Evolutionary conservation across 1,140 invertebrate genomes (phyloP).

Genomic region (silkworm (Bombyx mori)): ASM3026992v2 NC_085116.1:7553001-7553500

Average conservation of each 20-base stretch:
- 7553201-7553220: slow-evolving; percentile 90
- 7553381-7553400: slow-evolving; percentile 49
- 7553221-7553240: slow-evolving; percentile 93
- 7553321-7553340: slow-evolving; percentile 93
- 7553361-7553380: slow-evolving; percentile 62
- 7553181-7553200: slow-evolving; percentile 76
- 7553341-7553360: slow-evolving; percentile 79
- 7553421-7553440: slow-evolving; percentile 27
- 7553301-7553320: slow-evolving; percentile 94
- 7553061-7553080: slow-evolving; percentile 94
- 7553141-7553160: slow-evolving; percentile 85
- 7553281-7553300: slow-evolving; percentile 89
- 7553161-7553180: slow-evolving; percentile 74
- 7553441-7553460: background rate
- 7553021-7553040: slow-evolving; percentile 83
- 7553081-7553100: slow-evolving; percentile 93
- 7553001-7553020: slow-evolving; percentile 81
- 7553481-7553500: no score
- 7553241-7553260: slow-evolving; percentile 93
- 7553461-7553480: no score
- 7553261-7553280: slow-evolving; percentile 87
- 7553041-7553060: slow-evolving; percentile 86
- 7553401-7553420: slow-evolving; percentile 57
- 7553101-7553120: slow-evolving; percentile 91
- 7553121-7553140: slow-evolving; percentile 88